A percentile compares a stretch with the other conserved stretches of the same genome.
These are phyloP conservation scores for Clepsis dumicolana DNA, from an alignment of 2,888 invertebrate species.

Conservation along the genomic window DNA sequence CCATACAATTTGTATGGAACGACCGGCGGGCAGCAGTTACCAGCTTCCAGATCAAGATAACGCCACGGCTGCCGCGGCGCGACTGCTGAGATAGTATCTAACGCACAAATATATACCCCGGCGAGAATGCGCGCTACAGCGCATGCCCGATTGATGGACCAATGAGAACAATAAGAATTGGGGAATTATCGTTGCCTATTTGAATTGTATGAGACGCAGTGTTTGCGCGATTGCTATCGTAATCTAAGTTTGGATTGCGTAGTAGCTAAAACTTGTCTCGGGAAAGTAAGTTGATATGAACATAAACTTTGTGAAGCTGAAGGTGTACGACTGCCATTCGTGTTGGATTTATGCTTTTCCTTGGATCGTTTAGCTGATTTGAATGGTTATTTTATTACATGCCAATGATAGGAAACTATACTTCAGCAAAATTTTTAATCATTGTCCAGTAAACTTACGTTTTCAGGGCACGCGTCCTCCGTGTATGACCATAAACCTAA, in stretches of 20 bases:
- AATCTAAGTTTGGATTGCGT: constrained; percentile 14
- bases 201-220: constrained; percentile 38
- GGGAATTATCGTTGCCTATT: constrained; percentile 51
- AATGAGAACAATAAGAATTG: constrained; percentile 77
- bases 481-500: too few relatives aligned
- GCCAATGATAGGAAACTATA: neutral
- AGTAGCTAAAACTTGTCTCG: constrained; percentile 6
- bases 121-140: constrained; percentile 61
- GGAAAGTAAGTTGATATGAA: neutral
- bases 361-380: neutral
- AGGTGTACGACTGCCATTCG: neutral
- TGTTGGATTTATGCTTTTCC: neutral
- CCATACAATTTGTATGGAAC: constrained; percentile 85
- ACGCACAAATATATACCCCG: constrained; percentile 67
- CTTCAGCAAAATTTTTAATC: neutral
- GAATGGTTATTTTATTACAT: neutral
- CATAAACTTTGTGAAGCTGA: constrained; percentile 1
- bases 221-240: constrained; percentile 33
- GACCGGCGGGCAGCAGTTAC: constrained; percentile 75
- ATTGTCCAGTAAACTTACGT: too few relatives aligned
- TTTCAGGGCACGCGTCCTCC: too few relatives aligned
- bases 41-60: constrained; percentile 77
- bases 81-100: constrained; percentile 77
- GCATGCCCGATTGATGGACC: constrained; percentile 78
- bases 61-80: constrained; percentile 68